Evolutionary conservation across 2,797 vertebrate genomes (phyloP).

Genomic region (Rallus crepitans): DNA sequence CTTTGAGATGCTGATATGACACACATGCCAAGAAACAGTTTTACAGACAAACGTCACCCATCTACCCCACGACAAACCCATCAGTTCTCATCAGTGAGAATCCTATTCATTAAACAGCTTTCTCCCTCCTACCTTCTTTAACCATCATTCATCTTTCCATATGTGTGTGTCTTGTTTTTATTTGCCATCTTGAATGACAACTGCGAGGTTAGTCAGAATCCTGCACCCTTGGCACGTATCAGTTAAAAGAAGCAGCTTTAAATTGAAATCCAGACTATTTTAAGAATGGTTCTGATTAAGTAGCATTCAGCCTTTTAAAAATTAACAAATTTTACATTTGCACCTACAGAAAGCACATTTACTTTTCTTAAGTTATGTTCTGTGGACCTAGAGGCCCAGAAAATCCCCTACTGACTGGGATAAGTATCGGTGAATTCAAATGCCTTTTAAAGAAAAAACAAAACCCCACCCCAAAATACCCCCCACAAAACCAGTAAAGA

Average conservation of each 20-base stretch:
- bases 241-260: not conserved
- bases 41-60: not conserved
- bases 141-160: slow-evolving; percentile 17
- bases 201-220: not conserved
- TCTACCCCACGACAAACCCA: not conserved
- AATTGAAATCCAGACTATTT: not conserved
- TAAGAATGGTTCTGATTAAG: not conserved
- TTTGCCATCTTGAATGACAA: slow-evolving; percentile 17
- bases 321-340: not conserved
- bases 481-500: not conserved
- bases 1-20: not conserved
- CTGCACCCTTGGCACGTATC: not conserved
- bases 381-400: not conserved
- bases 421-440: not conserved
- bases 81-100: not conserved
- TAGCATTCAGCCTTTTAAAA: rapidly evolving
- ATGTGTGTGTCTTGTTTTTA: not conserved
- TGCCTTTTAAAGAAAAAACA: not conserved
- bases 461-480: not conserved
- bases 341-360: not conserved
- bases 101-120: not conserved
- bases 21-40: not conserved
- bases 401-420: not conserved
- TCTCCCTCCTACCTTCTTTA: slow-evolving; percentile 16
- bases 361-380: not conserved